Conservation (phyloP, 2,113 vertebrate genomes). For the Oreochromis spilurus region DNA sequence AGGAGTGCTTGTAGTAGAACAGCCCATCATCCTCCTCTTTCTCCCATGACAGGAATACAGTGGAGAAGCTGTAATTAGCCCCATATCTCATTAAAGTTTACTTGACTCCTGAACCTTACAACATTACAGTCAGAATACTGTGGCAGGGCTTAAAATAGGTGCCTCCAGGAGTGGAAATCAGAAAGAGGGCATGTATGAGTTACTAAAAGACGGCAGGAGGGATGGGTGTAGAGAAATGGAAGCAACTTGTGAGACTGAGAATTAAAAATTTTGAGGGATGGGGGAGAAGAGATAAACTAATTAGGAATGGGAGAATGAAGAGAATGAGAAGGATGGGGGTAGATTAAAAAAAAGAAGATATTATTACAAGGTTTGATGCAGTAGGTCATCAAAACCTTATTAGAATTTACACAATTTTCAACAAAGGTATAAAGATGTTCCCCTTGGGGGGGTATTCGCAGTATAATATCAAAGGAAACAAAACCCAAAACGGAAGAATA, state of each 20-base stretch:
- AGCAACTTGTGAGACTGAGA: background rate
- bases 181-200: conserved; percentile 7
- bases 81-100: conserved; percentile 81
- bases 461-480: background rate
- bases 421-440: conserved; percentile 16
- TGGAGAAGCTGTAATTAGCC: conserved; percentile 78
- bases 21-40: background rate
- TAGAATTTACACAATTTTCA: conserved; percentile 60
- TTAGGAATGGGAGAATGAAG: background rate
- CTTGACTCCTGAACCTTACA: conserved; percentile 75
- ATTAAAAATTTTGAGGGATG: background rate
- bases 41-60: conserved; percentile 64
- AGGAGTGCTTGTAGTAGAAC: conserved; percentile 52
- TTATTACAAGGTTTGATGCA: conserved; percentile 57
- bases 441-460: background rate
- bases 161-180: background rate
- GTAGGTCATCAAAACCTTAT: conserved; percentile 65
- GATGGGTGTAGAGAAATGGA: background rate
- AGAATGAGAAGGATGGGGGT: background rate
- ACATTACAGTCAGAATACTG: conserved; percentile 54
- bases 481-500: background rate
- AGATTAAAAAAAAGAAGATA: conserved; percentile 4
- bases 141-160: conserved; percentile 60
- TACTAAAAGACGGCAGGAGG: background rate
- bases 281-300: background rate